These are phyloP conservation scores for Cetoscarus ocellatus DNA, from an alignment of 2,797 vertebrate species.

Conservation along the genomic window DNA sequence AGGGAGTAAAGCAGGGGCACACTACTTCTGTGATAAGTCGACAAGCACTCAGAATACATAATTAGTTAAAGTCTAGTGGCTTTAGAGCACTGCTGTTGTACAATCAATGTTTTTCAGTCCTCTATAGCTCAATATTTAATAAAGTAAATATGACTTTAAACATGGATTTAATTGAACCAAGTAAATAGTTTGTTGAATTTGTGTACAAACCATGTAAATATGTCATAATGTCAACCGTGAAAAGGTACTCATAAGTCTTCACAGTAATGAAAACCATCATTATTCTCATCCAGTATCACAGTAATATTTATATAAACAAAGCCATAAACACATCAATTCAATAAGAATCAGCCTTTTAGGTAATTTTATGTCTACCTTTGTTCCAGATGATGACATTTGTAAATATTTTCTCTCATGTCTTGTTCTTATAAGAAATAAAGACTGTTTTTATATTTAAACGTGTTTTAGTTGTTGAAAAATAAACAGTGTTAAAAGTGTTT, in stretches of 20 bases:
- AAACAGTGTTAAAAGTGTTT: too few relatives aligned
- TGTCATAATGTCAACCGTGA: not conserved
- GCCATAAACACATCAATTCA: not conserved
- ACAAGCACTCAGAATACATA: not conserved
- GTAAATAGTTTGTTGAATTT: not conserved
- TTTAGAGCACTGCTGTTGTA: not conserved
- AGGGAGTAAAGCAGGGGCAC: not conserved
- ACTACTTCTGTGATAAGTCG: not conserved
- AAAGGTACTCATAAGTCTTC: not conserved
- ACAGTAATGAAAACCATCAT: not conserved
- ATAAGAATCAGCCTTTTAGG: not conserved
- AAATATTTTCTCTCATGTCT: conserved; percentile 6
- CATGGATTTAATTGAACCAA: not conserved
- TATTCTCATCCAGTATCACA: not conserved
- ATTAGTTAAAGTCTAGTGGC: not conserved
- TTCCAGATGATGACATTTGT: conserved; percentile 3
- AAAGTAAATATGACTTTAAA: not conserved
- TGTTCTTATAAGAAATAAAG: conserved; percentile 19
- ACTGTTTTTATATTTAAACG: not conserved
- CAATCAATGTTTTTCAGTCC: not conserved
- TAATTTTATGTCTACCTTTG: conserved; percentile 12
- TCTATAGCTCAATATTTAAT: not conserved
- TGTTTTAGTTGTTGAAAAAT: not conserved
- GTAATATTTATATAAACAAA: not conserved
- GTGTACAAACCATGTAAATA: not conserved